Base-by-base conservation (phyloP, 1,140 invertebrate species). In the Aethina tumida region DNA sequence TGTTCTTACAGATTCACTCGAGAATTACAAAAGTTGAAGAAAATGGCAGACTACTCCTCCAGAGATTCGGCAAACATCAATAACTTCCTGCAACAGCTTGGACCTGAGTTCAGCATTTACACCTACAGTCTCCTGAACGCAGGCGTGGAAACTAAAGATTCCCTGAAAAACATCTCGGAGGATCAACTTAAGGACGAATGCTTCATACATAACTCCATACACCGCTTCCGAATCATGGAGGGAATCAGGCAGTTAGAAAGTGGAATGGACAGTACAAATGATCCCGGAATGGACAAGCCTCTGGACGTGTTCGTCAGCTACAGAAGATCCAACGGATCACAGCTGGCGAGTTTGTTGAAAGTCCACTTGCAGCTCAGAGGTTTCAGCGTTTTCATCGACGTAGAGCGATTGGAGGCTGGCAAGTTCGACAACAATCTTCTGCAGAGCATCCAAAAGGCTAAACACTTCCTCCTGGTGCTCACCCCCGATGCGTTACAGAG, bases 271-370 rank as follows among this genome's bases (percentile, higher is more conserved):
- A 77, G 56, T 63, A 41, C 41, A 16, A 81, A 63, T 15, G 77
- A 85, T 50, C 82, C 84, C 43, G 81, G 77, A 52, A 70, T 81
- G 47, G 84, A 89, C 53, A 93, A 94, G 61, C 83, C 80, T 4
- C 65, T 94, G 34, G 96, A 99, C 63, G 93, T 97, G 2, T 99
- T 99, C 63, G 92, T 99, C 41, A 97, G 94, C 63, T 99, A 99
- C 61, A 68, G 97, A 48, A 70, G 97, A 53, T 95, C 92, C 1
- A 99, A 96, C 62, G 96, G 96, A 35, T 98, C 96, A 14, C 96
- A 99, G 64, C 65, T 99, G 45, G 96, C 96, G 24, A 86, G 83
- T 71, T 68, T 89, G 42, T 67, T 91, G 28, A 89, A 89, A 65
- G 96, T 99, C 7, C 94, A 98, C 60, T 72, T 99, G 15, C 90